Percentiles rank a stretch among this genome's conserved stretches.
phyloP scores from a whole-genome alignment of 1,140 invertebrate genomes.

The Maniola jurtina region DNA sequence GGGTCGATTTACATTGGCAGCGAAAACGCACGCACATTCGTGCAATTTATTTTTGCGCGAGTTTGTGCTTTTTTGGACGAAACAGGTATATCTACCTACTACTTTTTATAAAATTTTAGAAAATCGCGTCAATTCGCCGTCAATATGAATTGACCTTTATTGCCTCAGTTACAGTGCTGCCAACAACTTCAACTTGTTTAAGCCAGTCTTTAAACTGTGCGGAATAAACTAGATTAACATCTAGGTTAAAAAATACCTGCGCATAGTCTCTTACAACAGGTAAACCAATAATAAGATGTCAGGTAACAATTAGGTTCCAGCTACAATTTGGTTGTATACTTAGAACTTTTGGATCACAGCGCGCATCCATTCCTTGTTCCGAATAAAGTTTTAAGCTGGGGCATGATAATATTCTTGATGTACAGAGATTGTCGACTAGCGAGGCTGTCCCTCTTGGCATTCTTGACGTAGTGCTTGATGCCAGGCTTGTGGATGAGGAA shows the following conservation, averaged over 20 bases:
- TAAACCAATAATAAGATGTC: background rate
- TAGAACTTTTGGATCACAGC: slow-evolving; percentile 80
- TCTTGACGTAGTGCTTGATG: slow-evolving; percentile 89
- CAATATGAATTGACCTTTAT: too few species aligned
- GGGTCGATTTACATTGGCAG: too few species aligned
- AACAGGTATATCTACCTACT: too few species aligned
- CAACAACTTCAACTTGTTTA: background rate
- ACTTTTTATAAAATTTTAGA: too few species aligned
- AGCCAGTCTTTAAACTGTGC: background rate
- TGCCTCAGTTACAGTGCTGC: background rate
- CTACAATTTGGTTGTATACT: slow-evolving; percentile 3
- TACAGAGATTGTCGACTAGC: slow-evolving; percentile 88
- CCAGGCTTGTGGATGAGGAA: slow-evolving; percentile 93
- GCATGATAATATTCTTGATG: slow-evolving; percentile 89
- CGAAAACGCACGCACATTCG: too few species aligned
- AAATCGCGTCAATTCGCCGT: too few species aligned
- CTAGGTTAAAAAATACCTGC: background rate
- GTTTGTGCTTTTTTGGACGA: too few species aligned
- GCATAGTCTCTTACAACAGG: background rate
- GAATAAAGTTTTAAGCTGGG: slow-evolving; percentile 90
- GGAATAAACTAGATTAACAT: background rate
- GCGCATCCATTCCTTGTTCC: slow-evolving; percentile 89
- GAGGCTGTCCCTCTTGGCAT: slow-evolving; percentile 85
- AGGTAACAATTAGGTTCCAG: background rate
- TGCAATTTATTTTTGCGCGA: too few species aligned